Evolutionary conservation across 2,113 vertebrate species (phyloP), one percentile per base, ranked within the genome.

Genomic region (Myrmophylax atrothorax): DNA sequence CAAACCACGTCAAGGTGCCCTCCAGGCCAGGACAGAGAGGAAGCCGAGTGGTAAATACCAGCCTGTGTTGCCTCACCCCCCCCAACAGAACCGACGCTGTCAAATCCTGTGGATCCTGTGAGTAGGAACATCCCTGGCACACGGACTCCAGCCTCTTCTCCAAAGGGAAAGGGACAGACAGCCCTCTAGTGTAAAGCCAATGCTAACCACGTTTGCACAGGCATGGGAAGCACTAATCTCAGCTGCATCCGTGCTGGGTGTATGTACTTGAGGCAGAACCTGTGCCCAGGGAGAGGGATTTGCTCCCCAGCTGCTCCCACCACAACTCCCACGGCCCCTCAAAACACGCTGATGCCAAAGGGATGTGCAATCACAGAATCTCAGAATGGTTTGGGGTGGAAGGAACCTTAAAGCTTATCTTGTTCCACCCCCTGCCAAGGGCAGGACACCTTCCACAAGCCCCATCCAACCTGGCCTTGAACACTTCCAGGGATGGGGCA

Each of bases 181-280:
- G 96, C 97, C 96, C 95, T 95, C 96, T 97, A 97, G 96, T 95
- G 96, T 97, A 94, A 97, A 97, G 93, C 75, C 60, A 81, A 58
- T 6, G 93, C 79, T 37, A 95, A 42, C 93, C 38, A 3, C 10
- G 86, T 55, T 50, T 53, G 90, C 63, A 59, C 0, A 5, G 87
- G 50, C 85, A 14, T 0, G 22, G 77, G 2, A 23, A 91, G 69
- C 76, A 15, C 24, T 14, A 15, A 56, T 35, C 67, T 24, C 12
- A 5, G 66, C 47, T 60, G 9, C 8, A 31, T 2, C 56, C 29
- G 3, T 0, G 4, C 55, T 7, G 62, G 59, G 11, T 47, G 10
- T 1, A 0, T 7, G 19, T 1, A 2, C 44, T n/a, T 4, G 49
- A 66, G 38, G 47, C 72, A 29, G 52, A 38, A 26, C 22, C 25